These are phyloP conservation scores for Turritopsis dohrnii DNA, from an alignment of 30 jellyfish, hydroid and myxozoan species.

Conservation along the genomic window DNA sequence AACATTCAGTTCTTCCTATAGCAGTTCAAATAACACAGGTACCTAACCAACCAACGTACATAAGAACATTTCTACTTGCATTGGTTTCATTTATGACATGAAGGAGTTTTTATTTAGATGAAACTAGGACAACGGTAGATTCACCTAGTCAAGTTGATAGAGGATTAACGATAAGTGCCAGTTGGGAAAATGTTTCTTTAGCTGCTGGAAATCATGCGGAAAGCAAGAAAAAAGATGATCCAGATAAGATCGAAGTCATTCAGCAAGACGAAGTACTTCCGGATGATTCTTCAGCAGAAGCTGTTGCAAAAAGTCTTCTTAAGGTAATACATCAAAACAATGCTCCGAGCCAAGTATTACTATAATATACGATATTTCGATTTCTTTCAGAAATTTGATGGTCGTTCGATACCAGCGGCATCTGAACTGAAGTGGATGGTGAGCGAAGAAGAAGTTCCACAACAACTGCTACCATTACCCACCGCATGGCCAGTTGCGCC, in stretches of 20 bases:
- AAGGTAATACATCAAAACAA: constrained; percentile 18
- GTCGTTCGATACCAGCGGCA: constrained; percentile 83
- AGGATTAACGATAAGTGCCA: constrained; percentile 50
- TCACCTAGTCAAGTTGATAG: constrained; percentile 23
- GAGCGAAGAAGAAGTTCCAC: constrained; percentile 86
- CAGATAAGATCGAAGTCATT: constrained; percentile 32
- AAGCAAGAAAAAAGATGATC: constrained; percentile 11
- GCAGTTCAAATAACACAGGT: constrained; percentile 69
- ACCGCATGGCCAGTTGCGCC: constrained; percentile 86
- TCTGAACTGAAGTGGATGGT: constrained; percentile 93
- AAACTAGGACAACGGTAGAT: constrained; percentile 26
- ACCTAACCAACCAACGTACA: neutral
- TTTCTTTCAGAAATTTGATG: constrained; percentile 57
- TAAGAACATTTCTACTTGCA: neutral
- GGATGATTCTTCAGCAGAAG: constrained; percentile 88
- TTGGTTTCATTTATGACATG: neutral
- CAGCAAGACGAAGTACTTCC: constrained; percentile 37
- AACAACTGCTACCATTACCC: constrained; percentile 75
- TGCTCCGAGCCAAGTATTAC: too few species aligned
- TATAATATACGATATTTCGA: too few species aligned
- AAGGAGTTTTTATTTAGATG: constrained; percentile 34
- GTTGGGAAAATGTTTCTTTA: constrained; percentile 86
- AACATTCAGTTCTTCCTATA: constrained; percentile 47
- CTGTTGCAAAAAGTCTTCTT: constrained; percentile 80
- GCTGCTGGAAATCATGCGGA: constrained; percentile 37